phyloP scores from a whole-genome alignment of 2,888 invertebrate species.

The Litoditis marina region DNA sequence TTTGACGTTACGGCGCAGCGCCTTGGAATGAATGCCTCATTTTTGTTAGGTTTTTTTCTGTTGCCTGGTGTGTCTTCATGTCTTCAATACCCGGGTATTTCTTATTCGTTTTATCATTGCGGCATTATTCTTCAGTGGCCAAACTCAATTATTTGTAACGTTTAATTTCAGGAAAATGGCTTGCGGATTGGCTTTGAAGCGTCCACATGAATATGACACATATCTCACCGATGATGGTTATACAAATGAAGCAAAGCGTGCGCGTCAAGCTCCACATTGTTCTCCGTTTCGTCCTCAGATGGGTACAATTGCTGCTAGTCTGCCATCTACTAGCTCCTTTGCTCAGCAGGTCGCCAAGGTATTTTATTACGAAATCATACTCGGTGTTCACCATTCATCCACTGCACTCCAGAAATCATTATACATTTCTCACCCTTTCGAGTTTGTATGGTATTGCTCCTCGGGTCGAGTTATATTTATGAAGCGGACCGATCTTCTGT shows the following conservation, averaged over 20 bases:
- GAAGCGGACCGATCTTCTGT: no score
- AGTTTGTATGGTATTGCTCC: background rate
- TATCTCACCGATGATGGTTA: constrained; percentile 52
- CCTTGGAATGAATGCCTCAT: no score
- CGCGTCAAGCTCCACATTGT: constrained; percentile 51
- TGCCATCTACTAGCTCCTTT: constrained; percentile 43
- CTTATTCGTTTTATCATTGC: background rate
- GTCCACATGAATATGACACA: constrained; percentile 60
- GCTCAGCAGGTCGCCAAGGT: constrained; percentile 27
- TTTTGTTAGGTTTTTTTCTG: no score
- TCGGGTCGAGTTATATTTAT: no score
- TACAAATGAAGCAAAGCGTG: constrained; percentile 51
- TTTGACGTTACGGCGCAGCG: background rate
- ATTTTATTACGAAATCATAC: background rate
- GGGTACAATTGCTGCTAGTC: constrained; percentile 51
- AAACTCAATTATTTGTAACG: no score
- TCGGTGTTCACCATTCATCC: background rate
- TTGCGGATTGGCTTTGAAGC: constrained; percentile 61
- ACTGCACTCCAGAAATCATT: background rate
- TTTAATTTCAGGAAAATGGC: constrained; percentile 52
- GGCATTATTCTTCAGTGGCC: background rate
- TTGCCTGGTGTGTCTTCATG: background rate
- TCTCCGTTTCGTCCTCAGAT: constrained; percentile 60
- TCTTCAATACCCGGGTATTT: background rate
- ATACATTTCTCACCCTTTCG: background rate